Evolutionary conservation across 2,888 invertebrate genomes (phyloP).

Genomic region (Sinohyriopsis cumingii): DNA sequence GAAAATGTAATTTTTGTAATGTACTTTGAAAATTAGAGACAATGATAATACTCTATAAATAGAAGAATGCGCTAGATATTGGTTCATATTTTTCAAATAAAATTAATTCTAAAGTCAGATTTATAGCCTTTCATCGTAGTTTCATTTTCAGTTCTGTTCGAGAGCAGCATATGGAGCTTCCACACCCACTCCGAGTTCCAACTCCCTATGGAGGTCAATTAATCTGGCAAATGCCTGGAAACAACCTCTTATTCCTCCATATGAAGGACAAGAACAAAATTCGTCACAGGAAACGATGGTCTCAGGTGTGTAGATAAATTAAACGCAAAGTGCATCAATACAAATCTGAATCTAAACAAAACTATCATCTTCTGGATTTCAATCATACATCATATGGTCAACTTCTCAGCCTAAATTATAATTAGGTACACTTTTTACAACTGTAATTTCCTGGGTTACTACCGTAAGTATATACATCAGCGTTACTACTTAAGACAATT

Average conservation of each 20-base stretch:
- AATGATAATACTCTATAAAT: no score
- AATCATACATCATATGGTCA: not conserved
- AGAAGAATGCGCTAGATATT: no score
- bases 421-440: no score
- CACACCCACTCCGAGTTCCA: slow-evolving; percentile 91
- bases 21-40: no score
- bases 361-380: not conserved
- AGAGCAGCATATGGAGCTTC: slow-evolving; percentile 90
- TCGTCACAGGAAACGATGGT: slow-evolving; percentile 98
- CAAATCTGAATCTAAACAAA: not conserved
- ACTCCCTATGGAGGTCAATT: slow-evolving; percentile 97
- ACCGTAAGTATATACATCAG: no score
- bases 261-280: slow-evolving; percentile 98
- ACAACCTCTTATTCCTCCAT: slow-evolving; percentile 96
- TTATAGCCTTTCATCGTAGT: not conserved
- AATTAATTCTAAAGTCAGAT: no score
- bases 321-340: not conserved
- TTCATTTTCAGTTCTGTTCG: slow-evolving; percentile 78
- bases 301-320: slow-evolving; percentile 78
- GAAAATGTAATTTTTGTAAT: no score
- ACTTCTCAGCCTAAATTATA: no score
- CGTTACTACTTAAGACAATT: no score
- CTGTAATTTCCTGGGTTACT: no score
- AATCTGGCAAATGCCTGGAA: slow-evolving; percentile 95
- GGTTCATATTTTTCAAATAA: no score